phyloP scores from a whole-genome alignment of 30 jellyfish, hydroid and myxozoan species.

The Cassiopea xamachana region DNA sequence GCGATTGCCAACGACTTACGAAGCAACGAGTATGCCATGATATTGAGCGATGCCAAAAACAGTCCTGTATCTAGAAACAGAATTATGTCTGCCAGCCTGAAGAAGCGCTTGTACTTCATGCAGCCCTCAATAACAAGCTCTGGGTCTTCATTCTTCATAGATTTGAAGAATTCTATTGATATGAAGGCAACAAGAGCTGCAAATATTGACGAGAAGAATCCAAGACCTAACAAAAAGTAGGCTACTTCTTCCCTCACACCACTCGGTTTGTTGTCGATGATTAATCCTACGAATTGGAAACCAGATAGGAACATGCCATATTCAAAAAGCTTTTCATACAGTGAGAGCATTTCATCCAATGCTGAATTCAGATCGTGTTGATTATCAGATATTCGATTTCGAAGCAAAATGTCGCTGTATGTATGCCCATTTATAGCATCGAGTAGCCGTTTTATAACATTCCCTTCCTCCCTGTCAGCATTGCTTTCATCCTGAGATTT shows the following conservation, averaged over 20 bases:
- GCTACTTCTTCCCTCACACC: conserved; percentile 68
- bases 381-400: conserved; percentile 21
- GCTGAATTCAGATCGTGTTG: conserved; percentile 19
- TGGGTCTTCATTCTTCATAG: conserved; percentile 72
- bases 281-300: conserved; percentile 64
- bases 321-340: conserved; percentile 59
- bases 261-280: conserved; percentile 64
- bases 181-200: conserved; percentile 69
- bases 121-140: conserved; percentile 65
- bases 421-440: conserved; percentile 47
- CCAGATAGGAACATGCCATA: conserved; percentile 76
- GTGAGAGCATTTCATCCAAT: conserved; percentile 48
- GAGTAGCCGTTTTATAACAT: conserved; percentile 3
- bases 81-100: conserved; percentile 53
- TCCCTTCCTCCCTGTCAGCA: neutral
- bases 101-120: conserved; percentile 66
- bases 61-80: conserved; percentile 62
- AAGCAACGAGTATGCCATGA: conserved; percentile 40
- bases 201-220: conserved; percentile 58
- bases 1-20: conserved; percentile 38
- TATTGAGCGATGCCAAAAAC: conserved; percentile 36
- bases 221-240: conserved; percentile 58
- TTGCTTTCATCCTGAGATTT: neutral
- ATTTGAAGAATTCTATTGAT: conserved; percentile 50
- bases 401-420: conserved; percentile 46